Evolutionary conservation across 2,888 invertebrate genomes (phyloP).

Genomic region (Drosophila antonietae): DNA sequence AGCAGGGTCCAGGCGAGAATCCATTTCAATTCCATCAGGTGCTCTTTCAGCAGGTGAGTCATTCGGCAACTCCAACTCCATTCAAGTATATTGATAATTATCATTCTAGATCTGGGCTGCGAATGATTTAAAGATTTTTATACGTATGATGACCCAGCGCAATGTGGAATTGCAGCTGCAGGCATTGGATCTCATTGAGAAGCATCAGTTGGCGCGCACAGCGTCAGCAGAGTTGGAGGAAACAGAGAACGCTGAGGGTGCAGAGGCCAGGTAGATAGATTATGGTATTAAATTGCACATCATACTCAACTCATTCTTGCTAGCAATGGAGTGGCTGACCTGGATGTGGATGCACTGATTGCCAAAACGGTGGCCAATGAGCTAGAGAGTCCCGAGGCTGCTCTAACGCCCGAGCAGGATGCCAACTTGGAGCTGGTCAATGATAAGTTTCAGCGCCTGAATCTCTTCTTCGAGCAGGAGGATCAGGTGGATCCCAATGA

Average conservation of each 20-base stretch:
- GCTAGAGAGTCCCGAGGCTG: conserved; percentile 77
- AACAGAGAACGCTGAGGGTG: conserved; percentile 46
- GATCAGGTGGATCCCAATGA: conserved; percentile 87
- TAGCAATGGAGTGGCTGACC: conserved; percentile 57
- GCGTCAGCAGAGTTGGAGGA: conserved; percentile 53
- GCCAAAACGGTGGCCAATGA: conserved; percentile 80
- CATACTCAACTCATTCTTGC: not conserved
- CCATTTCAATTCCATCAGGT: conserved; percentile 87
- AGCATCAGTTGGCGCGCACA: conserved; percentile 87
- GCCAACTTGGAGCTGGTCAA: conserved; percentile 65
- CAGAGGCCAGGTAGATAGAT: conserved; percentile 53
- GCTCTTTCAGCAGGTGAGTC: conserved; percentile 86
- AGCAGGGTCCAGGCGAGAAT: conserved; percentile 82
- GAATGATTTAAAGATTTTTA: conserved; percentile 95
- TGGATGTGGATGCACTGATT: conserved; percentile 78
- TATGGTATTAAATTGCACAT: not conserved
- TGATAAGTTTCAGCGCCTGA: conserved; percentile 83
- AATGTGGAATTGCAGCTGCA: conserved; percentile 96
- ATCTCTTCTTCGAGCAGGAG: conserved; percentile 83
- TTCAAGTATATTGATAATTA: too few relatives aligned
- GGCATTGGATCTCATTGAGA: conserved; percentile 93
- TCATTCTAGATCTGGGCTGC: conserved; percentile 92
- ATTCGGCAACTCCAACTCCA: not conserved
- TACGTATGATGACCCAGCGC: conserved; percentile 96
- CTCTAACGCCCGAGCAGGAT: conserved; percentile 78